Conservation (phyloP, 2,888 invertebrate genomes). For the Spilarctia lutea region DNA sequence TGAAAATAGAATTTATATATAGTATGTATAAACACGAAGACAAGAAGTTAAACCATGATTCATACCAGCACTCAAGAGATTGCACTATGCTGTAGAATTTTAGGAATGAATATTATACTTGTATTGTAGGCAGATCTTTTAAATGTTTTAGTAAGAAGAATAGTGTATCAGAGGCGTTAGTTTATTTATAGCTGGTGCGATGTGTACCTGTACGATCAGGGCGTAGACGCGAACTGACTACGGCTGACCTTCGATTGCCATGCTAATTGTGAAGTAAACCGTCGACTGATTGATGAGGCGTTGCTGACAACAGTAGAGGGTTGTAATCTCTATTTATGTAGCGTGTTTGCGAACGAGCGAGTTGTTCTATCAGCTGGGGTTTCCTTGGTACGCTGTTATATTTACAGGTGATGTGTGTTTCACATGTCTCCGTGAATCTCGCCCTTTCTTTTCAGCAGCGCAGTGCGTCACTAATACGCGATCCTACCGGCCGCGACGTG, state of each 20-base stretch:
- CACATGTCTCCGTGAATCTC: conserved; percentile 65
- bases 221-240: conserved; percentile 55
- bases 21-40: conserved; percentile 57
- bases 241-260: conserved; percentile 63
- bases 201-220: conserved; percentile 66
- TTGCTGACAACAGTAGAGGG: conserved; percentile 65
- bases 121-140: conserved; percentile 21
- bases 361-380: conserved; percentile 49
- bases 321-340: conserved; percentile 66
- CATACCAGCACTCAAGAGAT: conserved; percentile 34
- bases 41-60: conserved; percentile 54
- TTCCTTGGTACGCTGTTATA: conserved; percentile 58
- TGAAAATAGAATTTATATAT: conserved; percentile 82
- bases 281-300: conserved; percentile 74
- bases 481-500: conserved; percentile 65
- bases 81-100: conserved; percentile 21
- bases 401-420: conserved; percentile 76
- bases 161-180: conserved; percentile 32
- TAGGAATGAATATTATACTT: conserved; percentile 15
- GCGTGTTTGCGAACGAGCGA: conserved; percentile 54
- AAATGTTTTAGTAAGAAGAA: conserved; percentile 42
- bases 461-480: conserved; percentile 71
- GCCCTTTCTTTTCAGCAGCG: conserved; percentile 61
- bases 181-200: conserved; percentile 58
- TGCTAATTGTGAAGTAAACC: conserved; percentile 71